These are phyloP conservation scores for Potorous gilbertii DNA, from an alignment of 2,797 vertebrate genomes.

Conservation along the genomic window DNA sequence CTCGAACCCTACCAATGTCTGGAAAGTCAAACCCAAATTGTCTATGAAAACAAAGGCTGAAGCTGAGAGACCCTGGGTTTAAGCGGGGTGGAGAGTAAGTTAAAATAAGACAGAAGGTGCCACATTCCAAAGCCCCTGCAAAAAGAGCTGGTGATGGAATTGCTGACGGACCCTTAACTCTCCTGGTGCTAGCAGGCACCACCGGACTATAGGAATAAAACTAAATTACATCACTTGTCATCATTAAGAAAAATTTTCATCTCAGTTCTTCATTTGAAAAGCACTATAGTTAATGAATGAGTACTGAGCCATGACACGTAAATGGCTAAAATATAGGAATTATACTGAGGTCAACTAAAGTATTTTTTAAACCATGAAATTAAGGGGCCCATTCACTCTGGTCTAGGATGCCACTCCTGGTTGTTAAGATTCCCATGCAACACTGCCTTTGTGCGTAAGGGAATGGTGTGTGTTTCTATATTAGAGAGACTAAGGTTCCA, in stretches of 20 bases:
- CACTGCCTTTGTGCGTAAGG: slow-evolving; percentile 69
- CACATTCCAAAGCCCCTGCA: neutral
- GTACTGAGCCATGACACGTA: slow-evolving; percentile 87
- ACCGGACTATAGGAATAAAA: slow-evolving; percentile 82
- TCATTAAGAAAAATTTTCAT: slow-evolving; percentile 87
- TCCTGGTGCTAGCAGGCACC: slow-evolving; percentile 81
- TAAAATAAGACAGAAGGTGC: neutral
- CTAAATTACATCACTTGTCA: slow-evolving; percentile 88
- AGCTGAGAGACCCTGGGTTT: neutral
- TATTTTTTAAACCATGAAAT: slow-evolving; percentile 87
- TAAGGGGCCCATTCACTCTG: slow-evolving; percentile 76
- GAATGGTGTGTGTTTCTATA: slow-evolving; percentile 54
- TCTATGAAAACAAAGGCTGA: neutral
- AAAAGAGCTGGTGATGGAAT: neutral
- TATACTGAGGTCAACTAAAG: slow-evolving; percentile 85
- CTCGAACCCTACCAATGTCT: neutral
- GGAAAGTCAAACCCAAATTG: neutral
- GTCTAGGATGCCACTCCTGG: slow-evolving; percentile 61
- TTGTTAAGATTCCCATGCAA: slow-evolving; percentile 67
- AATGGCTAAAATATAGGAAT: slow-evolving; percentile 88
- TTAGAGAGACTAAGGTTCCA: slow-evolving; percentile 38
- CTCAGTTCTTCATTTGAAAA: slow-evolving; percentile 86
- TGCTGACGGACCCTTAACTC: slow-evolving; percentile 81
- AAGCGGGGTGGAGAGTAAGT: neutral
- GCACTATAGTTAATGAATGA: slow-evolving; percentile 87